A percentile compares a stretch with the other conserved stretches of the same genome.
phyloP scores from a whole-genome alignment of 2,888 invertebrate species.

The Diarsia rubi region DNA sequence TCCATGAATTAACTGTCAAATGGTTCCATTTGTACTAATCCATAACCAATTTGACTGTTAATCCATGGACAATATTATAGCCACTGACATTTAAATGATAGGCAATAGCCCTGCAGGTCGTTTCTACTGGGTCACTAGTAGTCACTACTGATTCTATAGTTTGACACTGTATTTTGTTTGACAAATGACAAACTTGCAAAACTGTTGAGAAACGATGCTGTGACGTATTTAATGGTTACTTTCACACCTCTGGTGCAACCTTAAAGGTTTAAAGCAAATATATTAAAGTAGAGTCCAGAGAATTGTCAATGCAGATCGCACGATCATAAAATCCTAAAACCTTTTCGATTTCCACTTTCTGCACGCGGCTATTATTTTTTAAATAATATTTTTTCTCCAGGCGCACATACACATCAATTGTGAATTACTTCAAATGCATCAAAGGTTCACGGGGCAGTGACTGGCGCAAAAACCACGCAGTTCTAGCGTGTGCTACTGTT shows the following conservation, averaged over 20 bases:
- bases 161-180: background rate
- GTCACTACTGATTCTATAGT: background rate
- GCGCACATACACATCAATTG: background rate
- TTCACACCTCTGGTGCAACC: background rate
- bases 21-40: too few species aligned
- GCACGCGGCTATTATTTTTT: background rate
- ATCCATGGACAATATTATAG: too few species aligned
- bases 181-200: background rate
- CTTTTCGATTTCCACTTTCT: background rate
- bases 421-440: conserved; percentile 5
- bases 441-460: background rate
- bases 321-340: background rate
- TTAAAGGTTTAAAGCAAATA: background rate
- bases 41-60: too few species aligned
- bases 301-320: background rate
- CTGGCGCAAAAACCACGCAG: conserved; percentile 7
- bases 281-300: background rate
- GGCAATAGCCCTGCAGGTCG: too few species aligned
- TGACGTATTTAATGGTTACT: background rate
- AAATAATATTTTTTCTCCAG: conserved; percentile 9
- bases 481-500: background rate
- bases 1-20: too few species aligned
- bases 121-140: background rate
- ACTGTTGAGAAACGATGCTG: background rate
- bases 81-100: too few species aligned